Evolutionary conservation across 37 sponge, comb jelly and placozoan genomes (phyloP), one percentile per base, ranked within the genome.

Genomic region (Mnemiopsis leidyi): DNA sequence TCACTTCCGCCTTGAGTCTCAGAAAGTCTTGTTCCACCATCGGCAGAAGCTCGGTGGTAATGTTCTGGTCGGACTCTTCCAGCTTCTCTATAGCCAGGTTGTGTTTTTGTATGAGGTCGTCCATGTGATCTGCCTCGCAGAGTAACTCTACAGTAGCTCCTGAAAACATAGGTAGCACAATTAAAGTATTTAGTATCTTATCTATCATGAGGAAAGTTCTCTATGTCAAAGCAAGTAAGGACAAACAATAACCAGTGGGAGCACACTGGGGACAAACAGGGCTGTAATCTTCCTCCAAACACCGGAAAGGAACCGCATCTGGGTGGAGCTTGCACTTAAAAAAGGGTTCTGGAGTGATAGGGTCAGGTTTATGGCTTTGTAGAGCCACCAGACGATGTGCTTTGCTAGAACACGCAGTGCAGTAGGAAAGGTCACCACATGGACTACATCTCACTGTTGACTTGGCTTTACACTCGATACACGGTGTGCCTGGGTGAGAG

Each of bases 221-320:
- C n/a, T n/a, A n/a, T n/a, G n/a, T n/a, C n/a, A n/a, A n/a, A n/a
- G n/a, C n/a, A n/a, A n/a, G n/a, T n/a, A n/a, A n/a, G n/a, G n/a
- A n/a, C n/a, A n/a, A n/a, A n/a, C n/a, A n/a, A 48, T 48, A 18
- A 48, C 61, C 61, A 18, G 61, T 48, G 5, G 75, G n/a, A 25
- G 40, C 21, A 23, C 90, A 85, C 61, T 85, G 24, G 1, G 90
- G 48, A 39, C 90, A 85, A 39, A 85, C 90, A n/a, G 90, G 90
- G 1, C 33, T 13, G 0, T 20, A 3, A 31, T 26, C 32, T 1
- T 32, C 3, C 79, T 34, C 35, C 36, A 34, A 1, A 36, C 26
- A 77, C 26, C 33, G 79, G 1, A 36, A 34, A 34, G 79, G 79
- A 13, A 32, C 18, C 0, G 79, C 79, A 25, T 69, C 73, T 28